Evolutionary conservation across 2,113 vertebrate genomes (phyloP), one percentile per base, ranked within the genome.

Genomic region (Vimba vimba): DNA sequence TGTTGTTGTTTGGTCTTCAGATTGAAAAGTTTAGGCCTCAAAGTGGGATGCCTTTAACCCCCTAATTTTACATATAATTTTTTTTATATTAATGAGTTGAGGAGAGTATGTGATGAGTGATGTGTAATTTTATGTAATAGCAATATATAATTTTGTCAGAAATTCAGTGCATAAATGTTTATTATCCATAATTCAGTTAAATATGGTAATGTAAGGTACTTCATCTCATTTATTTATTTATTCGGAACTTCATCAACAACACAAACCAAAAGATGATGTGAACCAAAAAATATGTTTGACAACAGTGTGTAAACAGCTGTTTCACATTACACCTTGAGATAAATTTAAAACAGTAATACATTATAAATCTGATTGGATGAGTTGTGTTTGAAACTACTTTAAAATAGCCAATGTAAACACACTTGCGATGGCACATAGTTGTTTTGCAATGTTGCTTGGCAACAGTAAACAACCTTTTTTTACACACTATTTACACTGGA

Each of bases 401-500:
- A 19, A 55, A 55, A 36, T 39, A 5, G 66, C 19, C 17, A 69
- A 39, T 39, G 33, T 69, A 21, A 69, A 69, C 66, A 69, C 9
- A 69, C 19, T 15, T 69, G 4, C 36, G 17, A 68, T 68, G 2
- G 6, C 27, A 68, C 64, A 66, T 66, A 36, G 66, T 36, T 68
- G 2, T 21, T 30, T 7, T 66, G 62, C 12, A 66, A 7, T 30
- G 66, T 69, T 36, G 17, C 64, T 36, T 68, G 64, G 30, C 66
- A 73, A 5, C 69, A 43, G 69, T 74, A 45, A 71, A 43, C 71
- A 47, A 47, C 11, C 39, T 47, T 73, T 23, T n/a, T n/a, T 71
- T 71, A 69, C 33, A 45, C 39, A 23, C 21, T 74, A 73, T 73
- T 74, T 74, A 75, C 13, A 15, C 36, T 47, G 43, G 71, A 74